Base-by-base conservation (phyloP, 2,888 invertebrate genomes). In the Odontocolon sp. region DNA sequence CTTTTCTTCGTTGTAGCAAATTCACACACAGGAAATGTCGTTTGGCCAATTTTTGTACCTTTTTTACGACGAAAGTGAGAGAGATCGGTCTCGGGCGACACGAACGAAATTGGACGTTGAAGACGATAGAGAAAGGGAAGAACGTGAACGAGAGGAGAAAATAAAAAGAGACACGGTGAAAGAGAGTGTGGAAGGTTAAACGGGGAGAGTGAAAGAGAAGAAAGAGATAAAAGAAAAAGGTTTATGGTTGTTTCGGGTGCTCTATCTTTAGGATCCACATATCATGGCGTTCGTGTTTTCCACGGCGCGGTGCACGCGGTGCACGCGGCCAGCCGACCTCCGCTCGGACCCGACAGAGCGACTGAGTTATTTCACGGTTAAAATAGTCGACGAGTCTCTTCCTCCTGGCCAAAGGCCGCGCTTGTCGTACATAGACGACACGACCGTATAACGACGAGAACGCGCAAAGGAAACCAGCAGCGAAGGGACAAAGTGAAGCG, bases 341-440 rank as follows among this genome's bases (percentile, higher is more conserved):
- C 71, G 42, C 78, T 77, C 80, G 71, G 78, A 79, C 78, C 81
- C 82, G 80, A 77, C 78, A 70, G 69, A 79, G 80, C 80, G 82
- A 80, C 87, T 86, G 87, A 88, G 86, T 88, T 87, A 88, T 88
- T 88, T 88, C 87, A 87, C 85, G 87, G 87, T 86, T 87, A 88
- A 87, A 88, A 88, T 88, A 88, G 88, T 87, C 86, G 84, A 86
- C 85, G 84, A 86, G 84, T 84, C 83, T 82, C 69, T 57, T 77
- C 77, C 67, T 77, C 77, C 76, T 75, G 69, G 69, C 75, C 74
- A 79, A 80, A 76, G 77, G 74, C 78, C 63, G 76, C 31, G 67
- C 73, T 40, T 57, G 26, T 11, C 50, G 40, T 40, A 40, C 40
- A 14, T 40, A n/a, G n/a, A n/a, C 28, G 28, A 40, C 40, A 42